These are phyloP conservation scores for Cynopterus brachyotis DNA, from an alignment of 2,113 vertebrate species.

Conservation along the genomic window DNA sequence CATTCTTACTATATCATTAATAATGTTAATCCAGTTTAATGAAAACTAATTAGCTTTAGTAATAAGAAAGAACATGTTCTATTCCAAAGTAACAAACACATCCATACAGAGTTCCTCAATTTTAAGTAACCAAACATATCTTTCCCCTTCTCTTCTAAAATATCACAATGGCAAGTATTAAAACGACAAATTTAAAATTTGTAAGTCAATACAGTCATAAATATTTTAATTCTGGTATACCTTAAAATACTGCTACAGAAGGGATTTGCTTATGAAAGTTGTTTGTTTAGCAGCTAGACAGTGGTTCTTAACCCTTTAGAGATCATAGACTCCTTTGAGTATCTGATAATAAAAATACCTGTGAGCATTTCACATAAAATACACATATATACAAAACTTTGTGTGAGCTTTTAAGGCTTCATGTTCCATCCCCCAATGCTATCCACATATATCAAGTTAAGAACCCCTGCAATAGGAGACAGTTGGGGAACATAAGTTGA, in stretches of 20 bases:
- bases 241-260: neutral
- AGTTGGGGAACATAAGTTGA: neutral
- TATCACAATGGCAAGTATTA: neutral
- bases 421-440: neutral
- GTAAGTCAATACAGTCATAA: neutral
- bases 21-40: neutral
- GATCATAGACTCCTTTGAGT: neutral
- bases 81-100: conserved; percentile 24
- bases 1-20: conserved; percentile 63
- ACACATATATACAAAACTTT: neutral
- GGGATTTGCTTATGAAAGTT: conserved; percentile 24
- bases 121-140: neutral
- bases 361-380: neutral
- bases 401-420: conserved; percentile 7
- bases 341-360: neutral
- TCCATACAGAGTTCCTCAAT: neutral
- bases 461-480: neutral
- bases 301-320: neutral
- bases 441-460: neutral
- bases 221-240: neutral
- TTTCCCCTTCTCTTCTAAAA: conserved; percentile 51
- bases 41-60: neutral
- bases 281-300: neutral
- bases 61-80: neutral
- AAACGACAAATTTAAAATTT: conserved; percentile 21